Conservation (phyloP, 2,113 vertebrate species). For the Protobothrops flavoviridis region DNA sequence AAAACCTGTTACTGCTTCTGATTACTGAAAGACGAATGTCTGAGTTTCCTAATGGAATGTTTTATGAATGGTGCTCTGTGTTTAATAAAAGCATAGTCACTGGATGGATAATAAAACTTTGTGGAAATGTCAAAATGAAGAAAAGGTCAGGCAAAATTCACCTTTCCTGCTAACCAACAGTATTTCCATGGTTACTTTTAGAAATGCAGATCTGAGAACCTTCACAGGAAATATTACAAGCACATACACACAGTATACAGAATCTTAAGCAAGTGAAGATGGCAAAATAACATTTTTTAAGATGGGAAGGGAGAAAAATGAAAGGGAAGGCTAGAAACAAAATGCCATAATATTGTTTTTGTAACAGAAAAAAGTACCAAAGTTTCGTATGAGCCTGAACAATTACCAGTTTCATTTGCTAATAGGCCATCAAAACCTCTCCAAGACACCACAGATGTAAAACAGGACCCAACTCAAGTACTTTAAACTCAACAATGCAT, state of each 20-base stretch:
- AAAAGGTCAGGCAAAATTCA: constrained; percentile 52
- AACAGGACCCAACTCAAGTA: not conserved
- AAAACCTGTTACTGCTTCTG: constrained; percentile 22
- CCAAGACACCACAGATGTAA: not conserved
- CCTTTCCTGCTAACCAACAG: constrained; percentile 47
- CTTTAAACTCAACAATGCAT: not conserved
- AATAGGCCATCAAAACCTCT: not conserved
- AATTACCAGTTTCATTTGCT: not conserved
- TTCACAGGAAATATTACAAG: constrained; percentile 11
- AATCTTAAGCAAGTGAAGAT: rapidly evolving
- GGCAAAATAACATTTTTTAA: not conserved
- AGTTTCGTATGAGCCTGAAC: rapidly evolving
- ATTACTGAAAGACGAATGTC: not conserved
- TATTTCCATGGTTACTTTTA: constrained; percentile 60
- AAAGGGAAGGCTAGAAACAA: not conserved
- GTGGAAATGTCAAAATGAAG: constrained; percentile 51
- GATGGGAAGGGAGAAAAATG: not conserved
- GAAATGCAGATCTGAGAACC: constrained; percentile 21
- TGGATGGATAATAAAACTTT: constrained; percentile 47
- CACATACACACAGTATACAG: not conserved
- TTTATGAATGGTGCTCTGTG: rapidly evolving
- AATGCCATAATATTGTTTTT: rapidly evolving
- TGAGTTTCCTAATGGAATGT: not conserved
- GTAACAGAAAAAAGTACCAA: not conserved
- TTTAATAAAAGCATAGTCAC: constrained; percentile 39